A percentile compares a stretch with the other conserved stretches of the same genome.
Conservation (phyloP, 2,113 vertebrate genomes). For the Brienomyrus longianalis region DNA sequence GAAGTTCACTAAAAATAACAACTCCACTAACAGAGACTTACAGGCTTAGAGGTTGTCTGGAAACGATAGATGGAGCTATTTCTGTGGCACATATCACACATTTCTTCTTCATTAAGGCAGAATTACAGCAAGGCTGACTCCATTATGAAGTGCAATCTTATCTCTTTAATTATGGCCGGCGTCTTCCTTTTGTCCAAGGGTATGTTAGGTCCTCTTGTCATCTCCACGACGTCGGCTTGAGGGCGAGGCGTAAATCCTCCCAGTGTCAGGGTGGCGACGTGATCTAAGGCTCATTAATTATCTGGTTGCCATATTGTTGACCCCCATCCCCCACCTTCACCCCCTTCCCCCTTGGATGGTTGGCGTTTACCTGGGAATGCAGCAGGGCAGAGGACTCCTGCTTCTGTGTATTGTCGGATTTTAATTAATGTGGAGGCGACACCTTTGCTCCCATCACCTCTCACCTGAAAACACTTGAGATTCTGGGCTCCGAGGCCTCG, state of each 20-base stretch:
- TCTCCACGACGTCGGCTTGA: not conserved
- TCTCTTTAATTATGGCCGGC: constrained; percentile 3
- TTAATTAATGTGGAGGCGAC: constrained; percentile 67
- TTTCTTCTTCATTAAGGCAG: not conserved
- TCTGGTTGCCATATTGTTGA: constrained; percentile 41
- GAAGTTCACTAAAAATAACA: not conserved
- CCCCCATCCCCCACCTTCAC: not conserved
- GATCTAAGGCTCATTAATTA: constrained; percentile 61
- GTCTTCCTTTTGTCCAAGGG: not conserved
- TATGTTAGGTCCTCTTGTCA: not conserved
- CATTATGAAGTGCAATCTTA: not conserved
- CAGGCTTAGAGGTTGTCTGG: not conserved
- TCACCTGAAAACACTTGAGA: constrained; percentile 73
- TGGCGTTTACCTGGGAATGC: constrained; percentile 49
- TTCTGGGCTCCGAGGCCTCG: constrained; percentile 64
- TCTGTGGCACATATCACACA: not conserved
- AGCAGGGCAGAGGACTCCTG: constrained; percentile 23
- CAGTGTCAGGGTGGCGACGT: constrained; percentile 51
- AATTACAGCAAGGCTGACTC: not conserved
- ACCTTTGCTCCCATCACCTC: constrained; percentile 65
- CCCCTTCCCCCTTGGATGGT: constrained; percentile 50
- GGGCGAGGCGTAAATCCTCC: constrained; percentile 24
- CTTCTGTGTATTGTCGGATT: constrained; percentile 43
- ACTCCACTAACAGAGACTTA: not conserved
- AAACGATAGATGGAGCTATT: not conserved